Percentiles rank a stretch among this genome's conserved stretches.
Conservation (phyloP, 2,797 vertebrate genomes). For the Peromyscus attwateri region DNA sequence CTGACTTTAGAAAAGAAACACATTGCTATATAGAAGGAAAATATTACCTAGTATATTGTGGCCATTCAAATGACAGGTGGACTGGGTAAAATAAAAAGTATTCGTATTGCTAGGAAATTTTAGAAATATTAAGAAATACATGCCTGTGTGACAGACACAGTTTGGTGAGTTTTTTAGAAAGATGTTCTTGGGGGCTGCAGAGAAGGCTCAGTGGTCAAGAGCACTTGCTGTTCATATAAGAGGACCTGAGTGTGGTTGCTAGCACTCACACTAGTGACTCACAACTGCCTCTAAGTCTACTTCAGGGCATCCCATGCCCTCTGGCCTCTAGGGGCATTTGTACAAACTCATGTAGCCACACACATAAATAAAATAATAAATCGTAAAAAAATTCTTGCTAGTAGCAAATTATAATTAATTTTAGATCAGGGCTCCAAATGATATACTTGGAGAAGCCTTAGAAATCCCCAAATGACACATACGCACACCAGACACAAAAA, state of each 20-base stretch:
- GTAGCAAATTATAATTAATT: conserved; percentile 41
- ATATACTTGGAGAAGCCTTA: neutral
- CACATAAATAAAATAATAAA: neutral
- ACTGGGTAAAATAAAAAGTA: neutral
- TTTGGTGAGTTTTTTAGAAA: neutral
- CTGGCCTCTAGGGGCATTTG: neutral
- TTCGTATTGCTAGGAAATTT: conserved; percentile 11
- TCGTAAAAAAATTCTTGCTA: neutral
- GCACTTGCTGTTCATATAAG: neutral
- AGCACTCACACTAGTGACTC: neutral
- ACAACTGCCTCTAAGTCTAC: neutral
- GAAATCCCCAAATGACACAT: conserved; percentile 1
- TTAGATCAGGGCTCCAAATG: conserved; percentile 12
- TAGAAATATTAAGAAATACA: conserved; percentile 56
- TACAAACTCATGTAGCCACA: neutral
- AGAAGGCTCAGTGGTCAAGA: neutral
- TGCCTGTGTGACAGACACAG: conserved; percentile 33
- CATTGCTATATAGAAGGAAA: neutral
- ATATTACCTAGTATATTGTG: neutral
- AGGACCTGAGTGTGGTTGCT: neutral
- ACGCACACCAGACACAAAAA: neutral
- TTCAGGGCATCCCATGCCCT: neutral
- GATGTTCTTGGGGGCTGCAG: neutral
- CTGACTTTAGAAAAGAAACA: conserved; percentile 48
- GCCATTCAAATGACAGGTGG: neutral